Evolutionary conservation across 2,113 vertebrate genomes (phyloP).

Genomic region (Tragelaphus imberbis): DNA sequence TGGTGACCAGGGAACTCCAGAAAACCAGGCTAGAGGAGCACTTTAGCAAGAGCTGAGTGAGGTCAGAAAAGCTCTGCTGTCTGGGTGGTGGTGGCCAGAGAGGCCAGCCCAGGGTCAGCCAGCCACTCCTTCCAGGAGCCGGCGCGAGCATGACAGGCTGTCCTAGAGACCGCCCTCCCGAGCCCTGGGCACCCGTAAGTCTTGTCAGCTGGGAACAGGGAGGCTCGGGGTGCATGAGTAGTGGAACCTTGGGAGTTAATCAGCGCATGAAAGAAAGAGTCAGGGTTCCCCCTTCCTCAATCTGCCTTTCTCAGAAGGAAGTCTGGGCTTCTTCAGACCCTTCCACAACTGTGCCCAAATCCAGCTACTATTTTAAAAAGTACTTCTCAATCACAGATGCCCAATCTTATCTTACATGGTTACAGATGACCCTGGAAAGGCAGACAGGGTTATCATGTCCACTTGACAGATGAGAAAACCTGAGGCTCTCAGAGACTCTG

Average conservation of each 20-base stretch:
- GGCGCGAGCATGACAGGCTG: background rate
- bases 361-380: background rate
- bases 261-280: background rate
- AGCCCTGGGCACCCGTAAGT: background rate
- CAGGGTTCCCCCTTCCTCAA: background rate
- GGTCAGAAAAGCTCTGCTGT: background rate
- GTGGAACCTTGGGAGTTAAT: background rate
- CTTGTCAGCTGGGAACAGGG: background rate
- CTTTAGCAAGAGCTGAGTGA: background rate
- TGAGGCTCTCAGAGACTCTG: background rate
- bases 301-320: background rate
- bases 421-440: background rate
- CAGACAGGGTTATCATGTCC: background rate
- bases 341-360: background rate
- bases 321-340: background rate
- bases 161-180: background rate
- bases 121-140: background rate
- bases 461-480: background rate
- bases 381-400: background rate
- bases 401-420: no score
- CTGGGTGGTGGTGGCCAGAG: background rate
- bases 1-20: constrained; percentile 54
- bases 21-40: background rate
- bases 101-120: background rate
- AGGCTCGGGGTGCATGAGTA: background rate